Conservation (phyloP, 2,113 vertebrate genomes). For the Zosterops borbonicus region DNA sequence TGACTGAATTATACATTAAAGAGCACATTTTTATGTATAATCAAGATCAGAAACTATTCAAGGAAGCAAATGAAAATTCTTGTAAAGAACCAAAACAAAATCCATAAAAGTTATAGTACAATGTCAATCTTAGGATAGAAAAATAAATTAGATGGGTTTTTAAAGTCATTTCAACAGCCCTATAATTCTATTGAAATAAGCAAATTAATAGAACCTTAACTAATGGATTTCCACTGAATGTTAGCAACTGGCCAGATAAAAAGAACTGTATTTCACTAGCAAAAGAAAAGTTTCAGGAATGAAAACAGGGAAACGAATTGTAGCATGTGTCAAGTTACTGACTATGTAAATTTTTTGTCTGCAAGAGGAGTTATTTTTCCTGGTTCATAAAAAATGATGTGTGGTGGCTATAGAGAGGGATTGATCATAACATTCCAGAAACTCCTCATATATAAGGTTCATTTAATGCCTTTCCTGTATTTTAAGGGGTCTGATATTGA, state of each 20-base stretch:
- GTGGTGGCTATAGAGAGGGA: background rate
- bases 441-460: background rate
- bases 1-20: background rate
- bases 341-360: background rate
- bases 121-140: background rate
- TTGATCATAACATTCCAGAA: background rate
- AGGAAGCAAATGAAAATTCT: background rate
- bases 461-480: background rate
- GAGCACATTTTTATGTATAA: background rate
- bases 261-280: background rate
- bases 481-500: background rate
- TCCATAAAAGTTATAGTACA: background rate
- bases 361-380: background rate
- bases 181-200: background rate
- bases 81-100: background rate
- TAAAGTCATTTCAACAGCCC: background rate
- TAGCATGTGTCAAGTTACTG: background rate
- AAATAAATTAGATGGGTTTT: background rate
- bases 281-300: background rate
- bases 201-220: background rate
- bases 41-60: background rate
- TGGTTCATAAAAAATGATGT: background rate
- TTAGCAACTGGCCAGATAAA: background rate
- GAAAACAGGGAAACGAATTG: background rate
- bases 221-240: background rate